phyloP scores from a whole-genome alignment of 37 sponge, comb jelly and placozoan species.

The Tethya wilhelma region DNA sequence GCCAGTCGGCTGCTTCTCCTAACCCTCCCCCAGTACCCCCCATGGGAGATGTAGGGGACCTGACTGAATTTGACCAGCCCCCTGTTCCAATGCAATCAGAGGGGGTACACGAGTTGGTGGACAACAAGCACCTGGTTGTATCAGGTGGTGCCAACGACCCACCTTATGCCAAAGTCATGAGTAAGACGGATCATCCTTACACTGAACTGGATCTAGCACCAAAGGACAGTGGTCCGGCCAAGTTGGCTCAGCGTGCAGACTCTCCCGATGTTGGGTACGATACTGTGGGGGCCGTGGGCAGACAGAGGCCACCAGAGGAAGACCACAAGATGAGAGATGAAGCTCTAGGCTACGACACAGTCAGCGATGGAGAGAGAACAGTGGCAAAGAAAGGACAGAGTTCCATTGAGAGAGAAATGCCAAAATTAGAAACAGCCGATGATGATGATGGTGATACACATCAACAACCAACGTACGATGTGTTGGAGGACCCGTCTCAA shows the following conservation, averaged over 20 bases:
- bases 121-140: neutral
- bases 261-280: neutral
- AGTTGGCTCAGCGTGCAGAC: neutral
- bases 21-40: constrained; percentile 54
- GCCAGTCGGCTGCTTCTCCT: constrained; percentile 5
- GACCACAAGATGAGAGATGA: neutral
- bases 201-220: constrained; percentile 7
- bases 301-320: neutral
- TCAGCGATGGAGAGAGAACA: constrained; percentile 1
- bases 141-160: constrained; percentile 8
- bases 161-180: constrained; percentile 50
- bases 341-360: constrained; percentile 37
- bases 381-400: neutral
- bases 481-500: neutral
- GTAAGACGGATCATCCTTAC: constrained; percentile 8
- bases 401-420: neutral
- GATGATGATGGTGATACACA: neutral
- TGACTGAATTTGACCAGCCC: constrained; percentile 41
- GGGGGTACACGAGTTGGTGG: constrained; percentile 1
- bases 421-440: neutral
- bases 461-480: neutral
- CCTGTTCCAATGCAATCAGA: constrained; percentile 37
- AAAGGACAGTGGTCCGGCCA: neutral
- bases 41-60: constrained; percentile 33
- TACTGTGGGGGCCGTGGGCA: neutral